Percentiles rank a stretch among this genome's conserved stretches.
These are phyloP conservation scores for Archivesica marissinica DNA, from an alignment of 1,140 invertebrate species.

Conservation along the genomic window DNA sequence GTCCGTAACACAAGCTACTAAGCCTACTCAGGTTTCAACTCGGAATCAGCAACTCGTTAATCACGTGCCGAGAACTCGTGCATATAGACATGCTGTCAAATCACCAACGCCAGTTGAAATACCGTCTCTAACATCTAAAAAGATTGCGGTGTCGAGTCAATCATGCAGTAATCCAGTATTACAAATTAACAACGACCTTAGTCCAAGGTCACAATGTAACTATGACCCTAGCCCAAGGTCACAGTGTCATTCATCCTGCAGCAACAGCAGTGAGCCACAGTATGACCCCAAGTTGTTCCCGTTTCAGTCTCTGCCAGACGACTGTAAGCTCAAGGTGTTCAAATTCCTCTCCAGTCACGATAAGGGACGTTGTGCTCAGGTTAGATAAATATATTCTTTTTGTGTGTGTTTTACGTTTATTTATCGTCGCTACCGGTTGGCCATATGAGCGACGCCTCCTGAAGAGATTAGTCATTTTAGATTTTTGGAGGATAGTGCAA, in stretches of 20 bases:
- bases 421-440: too few species aligned
- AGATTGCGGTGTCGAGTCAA: too few species aligned
- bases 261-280: neutral
- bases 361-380: slow-evolving; percentile 70
- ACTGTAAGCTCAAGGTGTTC: slow-evolving; percentile 80
- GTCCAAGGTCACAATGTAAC: neutral
- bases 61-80: slow-evolving; percentile 23
- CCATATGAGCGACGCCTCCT: too few species aligned
- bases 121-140: neutral
- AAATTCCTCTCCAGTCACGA: slow-evolving; percentile 74
- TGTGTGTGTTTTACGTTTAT: too few species aligned
- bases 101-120: slow-evolving; percentile 54
- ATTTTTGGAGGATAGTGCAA: too few species aligned
- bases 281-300: slow-evolving; percentile 67
- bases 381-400: too few species aligned
- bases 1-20: neutral
- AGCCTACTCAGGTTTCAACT: neutral
- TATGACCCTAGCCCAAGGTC: neutral
- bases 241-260: neutral
- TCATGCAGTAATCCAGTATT: neutral
- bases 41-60: slow-evolving; percentile 27
- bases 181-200: neutral
- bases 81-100: neutral
- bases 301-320: slow-evolving; percentile 76
- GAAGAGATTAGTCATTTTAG: too few species aligned